A percentile compares a stretch with the other conserved stretches of the same genome.
Conservation (phyloP, 2,113 vertebrate species). For the Noturus placidus region DNA sequence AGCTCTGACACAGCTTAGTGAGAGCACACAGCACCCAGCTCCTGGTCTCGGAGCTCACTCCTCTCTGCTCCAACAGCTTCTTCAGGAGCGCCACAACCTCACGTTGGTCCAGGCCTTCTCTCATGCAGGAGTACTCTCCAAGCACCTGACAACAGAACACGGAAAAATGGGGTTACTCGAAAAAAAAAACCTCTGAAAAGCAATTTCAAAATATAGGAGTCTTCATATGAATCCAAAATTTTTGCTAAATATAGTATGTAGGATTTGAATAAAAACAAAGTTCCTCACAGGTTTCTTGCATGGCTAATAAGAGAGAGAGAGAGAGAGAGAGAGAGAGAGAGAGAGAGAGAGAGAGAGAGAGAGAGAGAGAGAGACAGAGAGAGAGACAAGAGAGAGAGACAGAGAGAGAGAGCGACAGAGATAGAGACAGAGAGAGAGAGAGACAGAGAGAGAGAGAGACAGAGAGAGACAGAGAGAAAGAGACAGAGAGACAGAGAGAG, state of each 20-base stretch:
- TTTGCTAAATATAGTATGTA: background rate
- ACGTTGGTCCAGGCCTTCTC: constrained; percentile 70
- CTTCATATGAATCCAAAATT: background rate
- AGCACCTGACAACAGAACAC: constrained; percentile 75
- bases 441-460: too few relatives aligned
- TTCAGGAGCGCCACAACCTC: constrained; percentile 76
- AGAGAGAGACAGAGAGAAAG: too few relatives aligned
- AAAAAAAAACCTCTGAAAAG: background rate
- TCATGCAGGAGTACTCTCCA: constrained; percentile 86
- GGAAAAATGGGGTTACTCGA: background rate
- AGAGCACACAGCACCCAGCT: constrained; percentile 86
- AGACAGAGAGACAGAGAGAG: too few relatives aligned
- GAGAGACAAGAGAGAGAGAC: too few relatives aligned
- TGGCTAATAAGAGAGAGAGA: background rate
- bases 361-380: too few relatives aligned
- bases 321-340: too few relatives aligned
- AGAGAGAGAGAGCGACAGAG: too few relatives aligned
- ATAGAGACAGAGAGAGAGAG: too few relatives aligned
- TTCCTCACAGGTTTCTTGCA: background rate
- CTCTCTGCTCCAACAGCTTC: constrained; percentile 74
- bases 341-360: too few relatives aligned
- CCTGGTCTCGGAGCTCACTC: constrained; percentile 83
- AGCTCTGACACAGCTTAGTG: constrained; percentile 77
- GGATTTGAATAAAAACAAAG: background rate
- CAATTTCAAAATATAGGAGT: background rate